Evolutionary conservation across 1,140 invertebrate genomes (phyloP).

Genomic region (Bradynema listronoti): DNA sequence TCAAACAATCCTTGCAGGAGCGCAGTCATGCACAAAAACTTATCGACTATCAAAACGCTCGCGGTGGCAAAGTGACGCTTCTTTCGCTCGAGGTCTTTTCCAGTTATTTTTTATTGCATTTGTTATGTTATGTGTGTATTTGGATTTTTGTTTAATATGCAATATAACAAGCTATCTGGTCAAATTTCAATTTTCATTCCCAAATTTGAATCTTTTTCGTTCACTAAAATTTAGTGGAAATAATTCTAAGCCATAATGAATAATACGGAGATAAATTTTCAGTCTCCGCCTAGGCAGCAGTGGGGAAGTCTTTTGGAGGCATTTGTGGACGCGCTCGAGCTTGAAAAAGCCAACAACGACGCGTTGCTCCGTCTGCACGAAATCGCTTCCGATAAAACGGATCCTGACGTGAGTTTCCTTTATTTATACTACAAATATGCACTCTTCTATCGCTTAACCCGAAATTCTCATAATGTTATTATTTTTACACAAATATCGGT

Average conservation of each 20-base stretch:
- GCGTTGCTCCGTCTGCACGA: constrained; percentile 67
- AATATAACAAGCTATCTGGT: constrained; percentile 64
- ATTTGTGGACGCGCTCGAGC: constrained; percentile 67
- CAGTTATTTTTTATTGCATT: too few relatives aligned
- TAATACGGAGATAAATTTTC: constrained; percentile 50
- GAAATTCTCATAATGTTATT: too few relatives aligned
- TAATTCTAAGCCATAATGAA: not conserved
- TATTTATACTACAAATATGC: not conserved
- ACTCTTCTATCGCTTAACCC: not conserved
- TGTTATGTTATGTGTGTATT: constrained; percentile 37
- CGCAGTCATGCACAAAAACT: constrained; percentile 64
- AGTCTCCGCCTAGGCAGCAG: constrained; percentile 64
- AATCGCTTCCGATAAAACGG: constrained; percentile 65
- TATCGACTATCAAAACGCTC: constrained; percentile 72
- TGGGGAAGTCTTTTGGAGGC: constrained; percentile 68
- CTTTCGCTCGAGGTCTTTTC: constrained; percentile 61
- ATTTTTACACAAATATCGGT: constrained; percentile 4
- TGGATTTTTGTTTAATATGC: constrained; percentile 64
- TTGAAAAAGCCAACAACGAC: constrained; percentile 76
- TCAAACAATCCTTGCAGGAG: constrained; percentile 70
- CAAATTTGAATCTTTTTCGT: constrained; percentile 15
- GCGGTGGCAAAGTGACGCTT: constrained; percentile 64
- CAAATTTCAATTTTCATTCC: constrained; percentile 61
- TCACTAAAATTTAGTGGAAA: too few relatives aligned
- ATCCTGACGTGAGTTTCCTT: constrained; percentile 63